Evolutionary conservation across 2,797 vertebrate genomes (phyloP).

Genomic region (Leuciscus waleckii): DNA sequence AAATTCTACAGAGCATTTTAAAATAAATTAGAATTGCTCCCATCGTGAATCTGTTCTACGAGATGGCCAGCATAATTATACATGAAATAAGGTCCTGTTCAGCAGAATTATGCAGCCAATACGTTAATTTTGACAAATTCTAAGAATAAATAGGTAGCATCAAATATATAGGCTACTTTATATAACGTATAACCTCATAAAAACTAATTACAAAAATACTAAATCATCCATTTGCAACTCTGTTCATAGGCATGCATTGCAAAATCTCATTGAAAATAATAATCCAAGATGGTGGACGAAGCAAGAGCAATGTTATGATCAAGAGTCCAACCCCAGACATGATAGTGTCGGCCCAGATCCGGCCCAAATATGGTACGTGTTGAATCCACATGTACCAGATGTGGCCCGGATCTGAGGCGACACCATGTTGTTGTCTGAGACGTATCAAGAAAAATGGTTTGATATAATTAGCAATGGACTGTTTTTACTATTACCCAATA

Average conservation of each 20-base stretch:
- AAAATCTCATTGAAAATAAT: neutral
- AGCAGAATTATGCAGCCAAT: neutral
- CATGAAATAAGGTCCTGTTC: neutral
- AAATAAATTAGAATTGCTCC: neutral
- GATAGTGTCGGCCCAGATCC: too few species aligned
- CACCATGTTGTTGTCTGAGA: too few species aligned
- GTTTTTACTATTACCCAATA: neutral
- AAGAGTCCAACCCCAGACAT: neutral
- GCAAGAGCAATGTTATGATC: neutral
- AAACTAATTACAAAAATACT: too few species aligned
- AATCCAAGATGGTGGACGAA: neutral
- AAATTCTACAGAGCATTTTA: conserved; percentile 9
- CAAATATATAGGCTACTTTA: too few species aligned
- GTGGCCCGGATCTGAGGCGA: too few species aligned
- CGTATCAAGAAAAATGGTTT: neutral
- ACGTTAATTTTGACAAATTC: neutral
- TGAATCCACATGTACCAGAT: too few species aligned
- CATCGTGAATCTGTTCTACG: neutral
- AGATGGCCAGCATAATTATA: neutral
- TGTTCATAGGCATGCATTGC: neutral
- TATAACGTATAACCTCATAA: neutral
- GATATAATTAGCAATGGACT: neutral
- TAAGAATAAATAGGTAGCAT: neutral
- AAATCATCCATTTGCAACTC: neutral
- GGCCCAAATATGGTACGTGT: too few species aligned